Evolutionary conservation across 2,113 vertebrate genomes (phyloP).

Genomic region (Athene noctua): DNA sequence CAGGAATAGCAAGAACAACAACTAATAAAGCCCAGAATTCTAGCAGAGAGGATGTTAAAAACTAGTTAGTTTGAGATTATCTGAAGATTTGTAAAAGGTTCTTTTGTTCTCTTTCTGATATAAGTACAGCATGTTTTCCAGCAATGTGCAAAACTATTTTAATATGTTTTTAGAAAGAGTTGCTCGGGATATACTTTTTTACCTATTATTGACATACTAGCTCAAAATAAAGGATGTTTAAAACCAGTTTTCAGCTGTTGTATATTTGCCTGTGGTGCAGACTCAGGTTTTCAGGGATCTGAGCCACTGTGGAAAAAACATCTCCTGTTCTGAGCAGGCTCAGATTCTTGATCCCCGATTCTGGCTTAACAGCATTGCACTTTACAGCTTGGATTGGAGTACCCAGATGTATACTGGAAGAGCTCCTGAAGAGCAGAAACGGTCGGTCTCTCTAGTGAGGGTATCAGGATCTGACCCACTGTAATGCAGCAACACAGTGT

Average conservation of each 20-base stretch:
- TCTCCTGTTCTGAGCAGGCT: not conserved
- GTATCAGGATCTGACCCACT: not conserved
- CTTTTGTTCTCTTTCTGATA: conserved; percentile 21
- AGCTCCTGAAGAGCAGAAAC: not conserved
- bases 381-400: not conserved
- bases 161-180: not conserved
- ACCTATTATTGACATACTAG: not conserved
- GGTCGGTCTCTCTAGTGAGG: not conserved
- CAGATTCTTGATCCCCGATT: not conserved
- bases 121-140: conserved; percentile 8
- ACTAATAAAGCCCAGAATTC: conserved; percentile 31
- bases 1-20: conserved; percentile 8
- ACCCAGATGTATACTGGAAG: not conserved
- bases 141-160: not conserved
- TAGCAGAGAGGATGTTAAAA: conserved; percentile 37
- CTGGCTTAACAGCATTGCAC: not conserved
- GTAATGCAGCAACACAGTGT: not conserved
- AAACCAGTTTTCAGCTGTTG: not conserved
- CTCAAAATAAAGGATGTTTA: not conserved
- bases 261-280: not conserved
- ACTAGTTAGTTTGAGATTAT: conserved; percentile 54
- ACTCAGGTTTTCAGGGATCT: not conserved
- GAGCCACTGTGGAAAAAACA: not conserved
- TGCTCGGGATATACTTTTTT: not conserved
- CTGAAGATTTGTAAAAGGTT: conserved; percentile 31